A percentile compares a stretch with the other conserved stretches of the same genome.
Conservation (phyloP, 2,113 vertebrate genomes). For the Cavia aperea region DNA sequence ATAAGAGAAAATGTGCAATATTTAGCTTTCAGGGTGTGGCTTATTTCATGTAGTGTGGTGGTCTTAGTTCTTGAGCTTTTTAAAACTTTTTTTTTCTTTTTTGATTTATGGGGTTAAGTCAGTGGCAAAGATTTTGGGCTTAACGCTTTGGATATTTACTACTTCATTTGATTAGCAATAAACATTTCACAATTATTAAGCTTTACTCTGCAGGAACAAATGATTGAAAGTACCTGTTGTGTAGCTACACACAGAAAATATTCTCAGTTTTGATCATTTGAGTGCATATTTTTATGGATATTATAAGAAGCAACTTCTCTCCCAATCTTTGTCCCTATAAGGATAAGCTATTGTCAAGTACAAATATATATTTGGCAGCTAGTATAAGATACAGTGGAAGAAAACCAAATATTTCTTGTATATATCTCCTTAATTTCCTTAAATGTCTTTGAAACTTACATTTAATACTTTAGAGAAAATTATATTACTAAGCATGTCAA, state of each 20-base stretch:
- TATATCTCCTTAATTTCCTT: not conserved
- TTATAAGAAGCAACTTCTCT: not conserved
- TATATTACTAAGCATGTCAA: not conserved
- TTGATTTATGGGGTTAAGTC: not conserved
- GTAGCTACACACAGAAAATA: not conserved
- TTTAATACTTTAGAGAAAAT: slow-evolving; percentile 30
- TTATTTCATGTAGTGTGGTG: not conserved
- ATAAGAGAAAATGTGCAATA: not conserved
- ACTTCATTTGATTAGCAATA: slow-evolving; percentile 2
- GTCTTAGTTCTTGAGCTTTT: not conserved
- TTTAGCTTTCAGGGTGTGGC: not conserved
- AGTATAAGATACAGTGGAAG: not conserved
- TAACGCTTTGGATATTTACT: not conserved
- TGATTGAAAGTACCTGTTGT: not conserved
- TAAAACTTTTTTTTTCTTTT: not conserved
- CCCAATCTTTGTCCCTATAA: not conserved
- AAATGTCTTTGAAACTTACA: slow-evolving; percentile 11
- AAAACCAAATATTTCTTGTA: not conserved
- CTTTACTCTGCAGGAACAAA: not conserved
- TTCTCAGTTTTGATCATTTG: not conserved
- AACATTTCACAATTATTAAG: not conserved
- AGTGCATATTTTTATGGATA: not conserved
- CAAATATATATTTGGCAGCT: not conserved
- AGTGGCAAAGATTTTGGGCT: not conserved
- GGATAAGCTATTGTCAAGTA: not conserved